Percentiles rank a stretch among this genome's conserved stretches.
Conservation (phyloP, 2,797 vertebrate genomes). For the Falco novaeseelandiae region DNA sequence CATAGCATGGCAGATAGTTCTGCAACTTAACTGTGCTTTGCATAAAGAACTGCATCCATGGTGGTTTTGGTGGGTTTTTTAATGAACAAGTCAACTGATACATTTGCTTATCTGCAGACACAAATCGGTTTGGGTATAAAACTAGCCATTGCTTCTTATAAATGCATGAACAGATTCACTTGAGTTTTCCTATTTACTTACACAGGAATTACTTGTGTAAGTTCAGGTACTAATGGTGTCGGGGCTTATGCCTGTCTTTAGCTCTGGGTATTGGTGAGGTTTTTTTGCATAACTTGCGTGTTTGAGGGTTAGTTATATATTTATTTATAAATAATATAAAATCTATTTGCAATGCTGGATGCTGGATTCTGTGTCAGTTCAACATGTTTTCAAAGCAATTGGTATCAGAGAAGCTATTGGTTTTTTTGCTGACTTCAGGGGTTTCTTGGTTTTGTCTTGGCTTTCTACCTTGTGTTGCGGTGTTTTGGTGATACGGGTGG, state of each 20-base stretch:
- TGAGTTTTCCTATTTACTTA: accelerated
- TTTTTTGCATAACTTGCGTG: neutral
- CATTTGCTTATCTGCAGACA: neutral
- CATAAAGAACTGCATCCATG: neutral
- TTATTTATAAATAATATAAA: neutral
- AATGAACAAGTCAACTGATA: neutral
- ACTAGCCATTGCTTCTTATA: neutral
- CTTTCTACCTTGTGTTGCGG: neutral
- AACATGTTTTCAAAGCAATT: neutral
- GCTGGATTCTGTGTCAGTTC: neutral
- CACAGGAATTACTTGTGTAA: neutral
- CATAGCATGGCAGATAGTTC: neutral
- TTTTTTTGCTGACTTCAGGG: accelerated
- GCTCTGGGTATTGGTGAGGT: neutral
- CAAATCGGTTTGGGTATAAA: neutral
- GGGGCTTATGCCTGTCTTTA: neutral
- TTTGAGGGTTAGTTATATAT: neutral
- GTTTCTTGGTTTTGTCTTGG: neutral
- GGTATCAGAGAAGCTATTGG: neutral
- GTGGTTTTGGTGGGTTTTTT: neutral
- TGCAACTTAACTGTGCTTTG: neutral
- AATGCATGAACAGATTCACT: neutral
- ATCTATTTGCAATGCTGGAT: neutral
- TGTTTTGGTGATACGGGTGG: neutral
- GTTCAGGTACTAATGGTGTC: neutral